Base-by-base conservation (phyloP, 2,113 vertebrate species). In the Atherinomorus stipes region DNA sequence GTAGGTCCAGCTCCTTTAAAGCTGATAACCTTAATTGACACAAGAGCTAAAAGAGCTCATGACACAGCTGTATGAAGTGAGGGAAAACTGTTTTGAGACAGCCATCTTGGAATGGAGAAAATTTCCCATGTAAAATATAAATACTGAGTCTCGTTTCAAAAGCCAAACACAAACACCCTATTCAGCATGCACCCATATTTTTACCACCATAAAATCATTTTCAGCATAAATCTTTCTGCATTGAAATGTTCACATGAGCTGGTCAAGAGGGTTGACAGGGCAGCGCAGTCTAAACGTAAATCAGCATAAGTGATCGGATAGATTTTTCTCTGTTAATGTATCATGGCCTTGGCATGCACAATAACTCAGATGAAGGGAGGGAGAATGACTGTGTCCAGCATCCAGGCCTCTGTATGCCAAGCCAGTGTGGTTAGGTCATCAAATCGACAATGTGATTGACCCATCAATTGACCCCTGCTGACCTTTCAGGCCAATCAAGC, bases 291-390 rank as follows among this genome's bases (percentile, higher is more conserved):
- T 76, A 40, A 49, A 69, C 69, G 84, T 94, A 94, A 94, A 93
- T 94, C 94, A 93, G 79, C 73, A 78, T 79, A 84, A 91, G 84
- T 86, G 90, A 93, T 84, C 83, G 71, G 77, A 94, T 92, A 80
- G 93, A 93, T 94, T 94, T 91, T 93, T 90, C 86, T 83, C 79
- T 81, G 87, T 91, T 92, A 91, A 92, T 93, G 91, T 87, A 89
- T 87, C 74, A 44, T 69, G 73, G 80, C 80, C 56, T 69, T 44
- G 84, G 82, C 78, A 34, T 75, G 77, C 77, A 60, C 91, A 88
- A 90, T 94, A 93, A 93, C 87, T 94, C 93, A 93, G 80, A 58
- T 6, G 40, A 42, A 45, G 56, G 71, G 75, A 74, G 54, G 76
- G 64, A 54, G 58, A 65, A 62, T 16, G 53, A 74, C 64, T 1